phyloP scores from a whole-genome alignment of 2,888 invertebrate genomes.

The Globia sparganii region DNA sequence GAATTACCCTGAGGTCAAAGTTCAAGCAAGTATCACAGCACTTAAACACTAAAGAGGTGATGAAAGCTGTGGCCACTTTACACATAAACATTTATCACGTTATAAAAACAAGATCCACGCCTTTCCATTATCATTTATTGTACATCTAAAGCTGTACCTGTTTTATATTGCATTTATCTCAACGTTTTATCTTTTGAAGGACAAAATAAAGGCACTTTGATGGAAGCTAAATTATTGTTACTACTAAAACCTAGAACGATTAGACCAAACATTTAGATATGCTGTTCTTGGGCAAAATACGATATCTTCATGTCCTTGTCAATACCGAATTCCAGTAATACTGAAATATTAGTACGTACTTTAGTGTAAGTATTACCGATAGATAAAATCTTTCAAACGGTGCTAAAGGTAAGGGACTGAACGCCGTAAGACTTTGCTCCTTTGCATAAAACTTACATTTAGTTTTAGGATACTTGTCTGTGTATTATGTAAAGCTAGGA shows the following conservation, averaged over 20 bases:
- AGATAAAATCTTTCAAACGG: conserved; percentile 42
- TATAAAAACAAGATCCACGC: conserved; percentile 58
- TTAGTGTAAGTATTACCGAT: conserved; percentile 15
- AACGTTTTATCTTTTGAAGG: conserved; percentile 53
- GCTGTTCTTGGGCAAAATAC: conserved; percentile 25
- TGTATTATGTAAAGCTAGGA: conserved; percentile 45
- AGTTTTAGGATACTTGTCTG: conserved; percentile 38
- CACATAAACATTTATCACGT: conserved; percentile 57
- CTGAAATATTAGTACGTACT: conserved; percentile 25
- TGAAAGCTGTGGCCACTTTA: conserved; percentile 52
- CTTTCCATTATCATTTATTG: conserved; percentile 62
- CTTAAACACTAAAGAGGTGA: conserved; percentile 48
- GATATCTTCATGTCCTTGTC: conserved; percentile 5
- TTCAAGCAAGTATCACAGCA: conserved; percentile 19
- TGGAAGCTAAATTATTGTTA: conserved; percentile 39
- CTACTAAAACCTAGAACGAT: conserved; percentile 22
- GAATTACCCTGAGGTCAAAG: conserved; percentile 16
- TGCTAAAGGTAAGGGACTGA: conserved; percentile 38
- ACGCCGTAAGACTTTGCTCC: conserved; percentile 35
- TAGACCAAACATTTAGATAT: conserved; percentile 41
- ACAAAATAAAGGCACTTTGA: conserved; percentile 47
- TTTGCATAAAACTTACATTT: conserved; percentile 60
- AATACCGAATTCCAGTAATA: conserved; percentile 21
- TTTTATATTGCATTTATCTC: conserved; percentile 61
- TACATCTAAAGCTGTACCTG: conserved; percentile 57